phyloP scores from a whole-genome alignment of 1,140 invertebrate species.

The Drosophila virilis region DNA sequence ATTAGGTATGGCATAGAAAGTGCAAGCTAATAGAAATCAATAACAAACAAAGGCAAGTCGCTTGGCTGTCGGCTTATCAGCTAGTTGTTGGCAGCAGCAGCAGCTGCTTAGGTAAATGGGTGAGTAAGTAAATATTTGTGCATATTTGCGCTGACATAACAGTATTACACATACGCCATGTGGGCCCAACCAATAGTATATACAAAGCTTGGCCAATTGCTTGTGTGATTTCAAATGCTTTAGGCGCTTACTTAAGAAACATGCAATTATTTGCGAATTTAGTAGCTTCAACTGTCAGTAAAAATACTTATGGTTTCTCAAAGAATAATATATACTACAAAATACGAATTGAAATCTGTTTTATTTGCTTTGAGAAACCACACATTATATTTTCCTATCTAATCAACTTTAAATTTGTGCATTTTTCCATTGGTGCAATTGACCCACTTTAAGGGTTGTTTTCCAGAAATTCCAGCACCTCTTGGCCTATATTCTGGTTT shows the following conservation, averaged over 20 bases:
- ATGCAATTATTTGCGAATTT: not conserved
- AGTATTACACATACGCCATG: conserved; percentile 55
- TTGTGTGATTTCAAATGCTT: conserved; percentile 30
- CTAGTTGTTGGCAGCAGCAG: conserved; percentile 7
- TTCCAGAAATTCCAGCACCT: not conserved
- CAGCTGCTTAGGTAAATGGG: conserved; percentile 32
- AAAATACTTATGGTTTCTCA: too few species aligned
- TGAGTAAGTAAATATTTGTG: conserved; percentile 60
- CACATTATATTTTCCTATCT: not conserved
- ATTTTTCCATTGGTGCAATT: not conserved
- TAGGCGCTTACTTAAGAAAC: not conserved
- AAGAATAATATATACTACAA: not conserved
- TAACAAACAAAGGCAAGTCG: conserved; percentile 43
- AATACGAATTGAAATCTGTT: not conserved
- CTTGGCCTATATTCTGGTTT: conserved; percentile 20
- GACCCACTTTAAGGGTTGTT: conserved; percentile 15
- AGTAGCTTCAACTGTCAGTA: too few species aligned
- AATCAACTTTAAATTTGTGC: not conserved
- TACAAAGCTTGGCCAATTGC: conserved; percentile 8
- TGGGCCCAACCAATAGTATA: conserved; percentile 32
- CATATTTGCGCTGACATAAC: conserved; percentile 51
- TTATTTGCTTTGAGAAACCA: not conserved
- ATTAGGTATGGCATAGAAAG: conserved; percentile 48
- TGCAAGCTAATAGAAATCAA: conserved; percentile 52
- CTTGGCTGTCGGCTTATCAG: conserved; percentile 10